A percentile compares a stretch with the other conserved stretches of the same genome.
phyloP scores from a whole-genome alignment of 1,140 invertebrate genomes.

The Drosophila baimaii region DNA sequence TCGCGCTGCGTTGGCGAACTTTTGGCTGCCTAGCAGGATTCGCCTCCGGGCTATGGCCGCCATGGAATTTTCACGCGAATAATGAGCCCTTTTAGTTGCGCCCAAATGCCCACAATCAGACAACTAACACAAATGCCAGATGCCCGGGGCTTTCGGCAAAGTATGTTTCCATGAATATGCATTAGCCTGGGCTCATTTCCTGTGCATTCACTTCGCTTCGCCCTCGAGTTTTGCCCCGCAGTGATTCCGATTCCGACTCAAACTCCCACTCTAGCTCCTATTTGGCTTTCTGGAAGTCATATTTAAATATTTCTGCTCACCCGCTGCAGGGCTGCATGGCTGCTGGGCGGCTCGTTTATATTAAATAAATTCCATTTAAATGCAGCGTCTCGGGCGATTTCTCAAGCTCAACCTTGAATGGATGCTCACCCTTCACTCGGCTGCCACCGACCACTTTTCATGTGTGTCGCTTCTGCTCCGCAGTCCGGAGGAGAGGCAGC shows the following conservation, averaged over 20 bases:
- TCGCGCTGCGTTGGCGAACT: not conserved
- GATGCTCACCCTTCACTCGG: conserved; percentile 24
- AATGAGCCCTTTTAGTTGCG: conserved; percentile 42
- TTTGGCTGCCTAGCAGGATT: conserved; percentile 12
- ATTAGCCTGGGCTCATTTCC: conserved; percentile 44
- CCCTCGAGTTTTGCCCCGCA: conserved; percentile 22
- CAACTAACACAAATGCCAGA: conserved; percentile 27
- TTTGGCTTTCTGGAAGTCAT: conserved; percentile 30
- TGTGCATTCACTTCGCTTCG: conserved; percentile 35
- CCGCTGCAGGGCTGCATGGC: conserved; percentile 15
- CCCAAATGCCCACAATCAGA: conserved; percentile 42
- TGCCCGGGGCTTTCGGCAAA: conserved; percentile 20
- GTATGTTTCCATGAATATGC: conserved; percentile 56
- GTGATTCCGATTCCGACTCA: not conserved
- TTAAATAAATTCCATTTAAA: conserved; percentile 64
- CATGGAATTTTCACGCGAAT: conserved; percentile 30
- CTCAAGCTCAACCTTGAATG: conserved; percentile 56
- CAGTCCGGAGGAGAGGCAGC: conserved; percentile 34
- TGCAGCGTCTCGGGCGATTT: conserved; percentile 39
- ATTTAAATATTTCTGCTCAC: conserved; percentile 43
- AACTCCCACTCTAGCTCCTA: not conserved
- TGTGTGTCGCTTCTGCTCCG: conserved; percentile 42
- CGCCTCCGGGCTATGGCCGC: conserved; percentile 1
- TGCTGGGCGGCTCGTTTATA: conserved; percentile 35
- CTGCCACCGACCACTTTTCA: conserved; percentile 13